Percentiles rank a stretch among this genome's conserved stretches.
phyloP scores from a whole-genome alignment of 1,140 invertebrate species.

The Drosophila tsacasi region DNA sequence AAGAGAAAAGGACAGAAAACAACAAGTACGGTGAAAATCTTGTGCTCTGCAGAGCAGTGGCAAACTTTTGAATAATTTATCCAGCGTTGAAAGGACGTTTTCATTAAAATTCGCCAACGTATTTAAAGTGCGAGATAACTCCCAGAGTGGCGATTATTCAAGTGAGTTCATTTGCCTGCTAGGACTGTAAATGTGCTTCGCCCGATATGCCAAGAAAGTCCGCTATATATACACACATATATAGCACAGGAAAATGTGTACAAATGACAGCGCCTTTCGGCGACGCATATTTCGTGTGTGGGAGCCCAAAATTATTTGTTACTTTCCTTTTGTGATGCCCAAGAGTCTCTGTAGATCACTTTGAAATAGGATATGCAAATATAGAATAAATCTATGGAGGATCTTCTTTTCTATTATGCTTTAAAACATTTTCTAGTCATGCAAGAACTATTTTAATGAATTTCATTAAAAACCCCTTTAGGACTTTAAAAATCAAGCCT shows the following conservation, averaged over 20 bases:
- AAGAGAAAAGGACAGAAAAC: conserved; percentile 26
- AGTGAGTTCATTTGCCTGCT: conserved; percentile 80
- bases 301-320: not conserved
- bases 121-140: conserved; percentile 83
- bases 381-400: too few species aligned
- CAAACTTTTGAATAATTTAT: conserved; percentile 84
- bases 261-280: not conserved
- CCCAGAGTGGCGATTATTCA: conserved; percentile 81
- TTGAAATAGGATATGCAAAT: not conserved
- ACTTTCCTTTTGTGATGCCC: not conserved
- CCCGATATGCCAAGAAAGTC: not conserved
- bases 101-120: conserved; percentile 82
- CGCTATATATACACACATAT: conserved; percentile 1
- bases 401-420: too few species aligned
- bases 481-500: too few species aligned
- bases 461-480: too few species aligned
- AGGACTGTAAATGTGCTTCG: conserved; percentile 61
- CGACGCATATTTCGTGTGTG: not conserved
- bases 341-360: not conserved
- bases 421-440: too few species aligned
- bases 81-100: conserved; percentile 80
- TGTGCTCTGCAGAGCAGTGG: conserved; percentile 52
- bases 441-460: too few species aligned
- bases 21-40: conserved; percentile 38
- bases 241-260: not conserved